These are phyloP conservation scores for Xiphias gladius DNA, from an alignment of 2,113 vertebrate genomes.

Conservation along the genomic window DNA sequence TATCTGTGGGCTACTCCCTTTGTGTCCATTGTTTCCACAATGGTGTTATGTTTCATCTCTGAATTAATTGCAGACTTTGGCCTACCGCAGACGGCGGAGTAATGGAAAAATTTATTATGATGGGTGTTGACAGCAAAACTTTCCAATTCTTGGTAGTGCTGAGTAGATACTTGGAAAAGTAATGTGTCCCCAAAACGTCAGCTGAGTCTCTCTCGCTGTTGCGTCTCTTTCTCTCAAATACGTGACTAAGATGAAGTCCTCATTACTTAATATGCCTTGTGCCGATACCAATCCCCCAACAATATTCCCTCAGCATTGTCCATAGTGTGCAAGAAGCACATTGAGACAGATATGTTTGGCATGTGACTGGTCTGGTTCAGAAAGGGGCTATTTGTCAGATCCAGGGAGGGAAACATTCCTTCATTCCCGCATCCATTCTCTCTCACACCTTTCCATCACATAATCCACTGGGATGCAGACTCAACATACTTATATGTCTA, in stretches of 20 bases:
- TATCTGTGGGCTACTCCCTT: constrained; percentile 16
- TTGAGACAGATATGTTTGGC: constrained; percentile 52
- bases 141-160: constrained; percentile 59
- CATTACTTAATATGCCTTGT: constrained; percentile 15
- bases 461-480: constrained; percentile 36
- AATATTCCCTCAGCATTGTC: constrained; percentile 23
- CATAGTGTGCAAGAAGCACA: constrained; percentile 13
- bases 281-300: background rate
- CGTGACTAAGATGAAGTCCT: constrained; percentile 56
- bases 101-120: constrained; percentile 75
- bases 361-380: constrained; percentile 46
- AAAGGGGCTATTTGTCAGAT: constrained; percentile 40
- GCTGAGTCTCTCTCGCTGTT: background rate
- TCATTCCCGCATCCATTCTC: constrained; percentile 35
- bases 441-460: constrained; percentile 46
- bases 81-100: constrained; percentile 53
- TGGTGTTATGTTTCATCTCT: constrained; percentile 56
- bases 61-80: constrained; percentile 55
- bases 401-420: constrained; percentile 36
- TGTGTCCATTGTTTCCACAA: constrained; percentile 41
- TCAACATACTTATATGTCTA: background rate
- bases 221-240: constrained; percentile 19
- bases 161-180: constrained; percentile 71
- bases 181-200: constrained; percentile 41
- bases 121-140: constrained; percentile 50